Evolutionary conservation across 64 coral and sea anemone genomes (phyloP).

Genomic region (Montipora efflorescens): DNA sequence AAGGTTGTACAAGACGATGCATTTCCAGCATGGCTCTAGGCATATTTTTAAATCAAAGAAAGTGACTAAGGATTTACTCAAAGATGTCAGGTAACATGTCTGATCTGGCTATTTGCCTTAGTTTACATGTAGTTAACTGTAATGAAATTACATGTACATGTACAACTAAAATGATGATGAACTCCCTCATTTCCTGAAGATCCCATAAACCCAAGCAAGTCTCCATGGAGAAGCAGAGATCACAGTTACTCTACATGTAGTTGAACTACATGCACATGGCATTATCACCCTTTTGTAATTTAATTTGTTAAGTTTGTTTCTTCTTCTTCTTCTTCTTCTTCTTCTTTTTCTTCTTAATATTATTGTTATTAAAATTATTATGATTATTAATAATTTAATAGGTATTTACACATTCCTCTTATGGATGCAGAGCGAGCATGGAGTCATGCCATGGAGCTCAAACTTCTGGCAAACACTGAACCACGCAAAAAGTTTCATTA

Average conservation of each 20-base stretch:
- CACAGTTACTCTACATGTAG: too few species aligned
- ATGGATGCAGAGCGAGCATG: slow-evolving; percentile 98
- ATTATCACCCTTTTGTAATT: too few species aligned
- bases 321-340: too few species aligned
- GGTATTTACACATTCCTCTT: slow-evolving; percentile 95
- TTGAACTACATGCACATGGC: too few species aligned
- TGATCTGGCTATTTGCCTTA: not conserved
- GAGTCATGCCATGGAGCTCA: slow-evolving; percentile 99
- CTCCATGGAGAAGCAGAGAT: too few species aligned
- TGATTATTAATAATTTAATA: not conserved
- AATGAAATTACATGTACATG: too few species aligned
- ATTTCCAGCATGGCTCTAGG: slow-evolving; percentile 94
- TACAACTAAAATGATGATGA: too few species aligned
- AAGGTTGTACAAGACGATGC: slow-evolving; percentile 93
- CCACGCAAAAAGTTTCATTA: slow-evolving; percentile 94
- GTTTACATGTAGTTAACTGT: not conserved
- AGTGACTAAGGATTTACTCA: slow-evolving; percentile 87
- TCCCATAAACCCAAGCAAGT: too few species aligned
- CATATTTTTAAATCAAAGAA: slow-evolving; percentile 91
- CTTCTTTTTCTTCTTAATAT: too few species aligned
- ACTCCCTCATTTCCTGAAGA: too few species aligned
- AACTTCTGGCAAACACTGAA: slow-evolving; percentile 92
- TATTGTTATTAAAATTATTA: too few species aligned
- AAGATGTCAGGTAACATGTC: slow-evolving; percentile 86
- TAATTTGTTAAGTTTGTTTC: too few species aligned